phyloP scores from a whole-genome alignment of 1,140 invertebrate species.

The Dermatophagoides farinae region DNA sequence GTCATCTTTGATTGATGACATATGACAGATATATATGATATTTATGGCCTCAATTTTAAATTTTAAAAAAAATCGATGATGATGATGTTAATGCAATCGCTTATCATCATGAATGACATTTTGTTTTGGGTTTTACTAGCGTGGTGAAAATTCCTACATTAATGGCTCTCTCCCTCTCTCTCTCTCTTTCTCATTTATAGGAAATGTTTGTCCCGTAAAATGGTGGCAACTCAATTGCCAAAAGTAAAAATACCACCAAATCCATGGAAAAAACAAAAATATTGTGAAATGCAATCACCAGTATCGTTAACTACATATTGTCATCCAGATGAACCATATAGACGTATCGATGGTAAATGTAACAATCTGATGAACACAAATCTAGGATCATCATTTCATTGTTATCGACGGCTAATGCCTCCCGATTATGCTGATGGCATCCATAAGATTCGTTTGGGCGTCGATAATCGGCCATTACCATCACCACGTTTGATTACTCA shows the following conservation, averaged over 20 bases:
- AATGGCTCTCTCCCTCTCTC: too few relatives aligned
- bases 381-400: slow-evolving; percentile 46
- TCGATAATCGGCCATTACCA: slow-evolving; percentile 26
- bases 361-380: slow-evolving; percentile 70
- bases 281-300: slow-evolving; percentile 1
- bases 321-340: slow-evolving; percentile 38
- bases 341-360: slow-evolving; percentile 66
- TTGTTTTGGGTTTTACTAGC: too few relatives aligned
- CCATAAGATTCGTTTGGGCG: slow-evolving; percentile 7
- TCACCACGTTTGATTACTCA: slow-evolving; percentile 30
- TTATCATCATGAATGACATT: too few relatives aligned
- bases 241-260: not conserved
- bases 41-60: too few relatives aligned
- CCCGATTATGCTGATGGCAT: slow-evolving; percentile 41
- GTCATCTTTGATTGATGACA: too few relatives aligned
- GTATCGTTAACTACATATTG: not conserved
- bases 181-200: too few relatives aligned
- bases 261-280: slow-evolving; percentile 9
- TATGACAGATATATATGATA: too few relatives aligned
- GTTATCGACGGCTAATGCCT: slow-evolving; percentile 34
- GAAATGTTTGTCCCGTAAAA: not conserved
- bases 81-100: too few relatives aligned
- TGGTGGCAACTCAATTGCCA: not conserved
- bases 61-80: too few relatives aligned
- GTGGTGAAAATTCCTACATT: too few relatives aligned